Evolutionary conservation across 2,113 vertebrate genomes (phyloP), one percentile per base, ranked within the genome.

Genomic region (Rhinichthys klamathensis): DNA sequence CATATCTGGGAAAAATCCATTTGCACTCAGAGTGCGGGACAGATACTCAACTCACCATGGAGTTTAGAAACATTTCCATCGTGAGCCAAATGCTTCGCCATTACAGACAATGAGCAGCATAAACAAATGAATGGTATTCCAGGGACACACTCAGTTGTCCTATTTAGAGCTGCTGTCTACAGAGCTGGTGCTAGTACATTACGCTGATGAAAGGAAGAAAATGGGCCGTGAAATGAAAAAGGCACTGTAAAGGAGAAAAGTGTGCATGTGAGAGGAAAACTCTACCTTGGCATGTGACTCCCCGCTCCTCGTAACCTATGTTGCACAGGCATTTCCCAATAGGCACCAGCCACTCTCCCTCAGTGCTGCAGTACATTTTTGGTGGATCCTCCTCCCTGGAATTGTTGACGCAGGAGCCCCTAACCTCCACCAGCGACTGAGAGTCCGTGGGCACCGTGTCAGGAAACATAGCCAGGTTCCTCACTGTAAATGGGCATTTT

Each of bases 301-400:
- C 97, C 91, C 94, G 93, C 89, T 99, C 98, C 86, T 99, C 98
- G 23, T 96, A 98, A 58, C 98, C 98, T 7, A 96, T 93, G 87
- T 97, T 96, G 90, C 98, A 99, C 32, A 97, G 93, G 87, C 98
- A 99, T 94, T 98, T 99, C 90, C 98, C 98, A 67, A 99, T 99
- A 77, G 98, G 98, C 78, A 99, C 98, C 1, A 99, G 96, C 98
- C 98, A 99, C 92, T 99, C 98, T 1, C 98, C 98, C 85, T 99
- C 98, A 0, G 97, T 98, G 90, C 98, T 99, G 94, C 98, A 99
- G 93, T 98, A 99, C 98, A 99, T 99, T 94, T 96, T 96, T 65
- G 98, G 98, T 16, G 96, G 94, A 70, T 99, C 98, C 89, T 99
- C 97, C 91, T 99, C 97, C 94, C 96, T 98, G 87, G 98, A 99